These are phyloP conservation scores for Oeneis ivallda DNA, from an alignment of 2,888 invertebrate genomes.

Conservation along the genomic window DNA sequence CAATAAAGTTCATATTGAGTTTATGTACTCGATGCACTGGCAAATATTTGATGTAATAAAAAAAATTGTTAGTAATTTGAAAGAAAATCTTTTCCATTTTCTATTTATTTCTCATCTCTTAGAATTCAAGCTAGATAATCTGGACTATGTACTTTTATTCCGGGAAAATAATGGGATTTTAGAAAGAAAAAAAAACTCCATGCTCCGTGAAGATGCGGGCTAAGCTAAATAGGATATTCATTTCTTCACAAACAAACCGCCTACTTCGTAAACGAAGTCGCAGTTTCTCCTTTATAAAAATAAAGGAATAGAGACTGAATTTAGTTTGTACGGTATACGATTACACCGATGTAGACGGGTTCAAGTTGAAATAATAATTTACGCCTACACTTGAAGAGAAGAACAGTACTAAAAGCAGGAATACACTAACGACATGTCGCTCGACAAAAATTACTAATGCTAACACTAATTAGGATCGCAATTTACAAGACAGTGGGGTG, in stretches of 20 bases:
- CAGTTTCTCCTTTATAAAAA: conserved; percentile 50
- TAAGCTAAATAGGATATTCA: neutral
- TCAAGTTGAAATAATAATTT: conserved; percentile 43
- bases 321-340: conserved; percentile 37
- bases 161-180: neutral
- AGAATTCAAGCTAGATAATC: too few species aligned
- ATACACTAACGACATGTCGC: neutral
- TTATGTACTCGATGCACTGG: too few species aligned
- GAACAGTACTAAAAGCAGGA: conserved; percentile 24
- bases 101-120: too few species aligned
- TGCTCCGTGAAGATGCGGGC: too few species aligned
- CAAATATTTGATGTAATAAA: too few species aligned
- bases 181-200: neutral
- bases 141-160: too few species aligned
- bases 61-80: too few species aligned
- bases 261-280: neutral
- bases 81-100: too few species aligned
- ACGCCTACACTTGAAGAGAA: conserved; percentile 40
- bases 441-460: neutral
- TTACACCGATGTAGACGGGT: conserved; percentile 39
- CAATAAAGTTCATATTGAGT: too few species aligned
- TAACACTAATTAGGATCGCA: too few species aligned
- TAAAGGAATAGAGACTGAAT: conserved; percentile 68
- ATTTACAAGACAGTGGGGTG: too few species aligned
- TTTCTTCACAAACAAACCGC: neutral